Evolutionary conservation across 2,797 vertebrate species (phyloP), one percentile per base, ranked within the genome.

Genomic region (Schizothorax lantsangensis): DNA sequence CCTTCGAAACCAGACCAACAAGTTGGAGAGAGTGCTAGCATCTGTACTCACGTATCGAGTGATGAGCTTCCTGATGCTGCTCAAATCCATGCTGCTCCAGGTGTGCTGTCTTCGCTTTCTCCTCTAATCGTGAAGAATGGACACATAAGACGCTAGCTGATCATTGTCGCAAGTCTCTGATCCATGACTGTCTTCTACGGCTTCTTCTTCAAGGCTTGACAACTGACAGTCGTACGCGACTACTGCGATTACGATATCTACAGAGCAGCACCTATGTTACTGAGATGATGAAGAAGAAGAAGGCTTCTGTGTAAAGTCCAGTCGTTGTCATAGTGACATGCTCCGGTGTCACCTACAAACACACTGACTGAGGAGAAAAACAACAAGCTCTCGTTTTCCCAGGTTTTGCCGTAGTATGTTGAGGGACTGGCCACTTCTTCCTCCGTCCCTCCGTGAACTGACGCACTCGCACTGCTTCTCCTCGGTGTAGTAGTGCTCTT

Each of bases 41-140:
- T 36, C 57, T 64, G 2, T 93, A 97, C 98, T 98, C 91, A 99
- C 98, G 88, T 97, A 99, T 98, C 98, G 94, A 92, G 93, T 97
- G 94, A 99, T 97, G 91, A 98, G 96, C 91, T 93, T 97, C 94
- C 97, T 95, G 52, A 98, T 94, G 77, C 94, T 95, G 93, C 96
- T 97, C 94, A 97, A 95, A 92, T 97, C 97, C 97, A 98, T 96
- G 94, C 95, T 95, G 95, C 94, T 87, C 86, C 88, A 81, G 87
- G 81, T 88, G 77, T 66, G 73, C 83, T 23, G 62, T 85, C 81
- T 80, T 68, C 73, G 79, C 88, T 64, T 72, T 57, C 82, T 86
- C 45, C 86, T 87, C 86, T 78, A 38, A 84, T 89, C 86, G 89
- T 79, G 86, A 87, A 68, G 64, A 68, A 81, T 77, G 73, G 68